Conservation (phyloP, 2,113 vertebrate genomes). For the Tringa solitaria region DNA sequence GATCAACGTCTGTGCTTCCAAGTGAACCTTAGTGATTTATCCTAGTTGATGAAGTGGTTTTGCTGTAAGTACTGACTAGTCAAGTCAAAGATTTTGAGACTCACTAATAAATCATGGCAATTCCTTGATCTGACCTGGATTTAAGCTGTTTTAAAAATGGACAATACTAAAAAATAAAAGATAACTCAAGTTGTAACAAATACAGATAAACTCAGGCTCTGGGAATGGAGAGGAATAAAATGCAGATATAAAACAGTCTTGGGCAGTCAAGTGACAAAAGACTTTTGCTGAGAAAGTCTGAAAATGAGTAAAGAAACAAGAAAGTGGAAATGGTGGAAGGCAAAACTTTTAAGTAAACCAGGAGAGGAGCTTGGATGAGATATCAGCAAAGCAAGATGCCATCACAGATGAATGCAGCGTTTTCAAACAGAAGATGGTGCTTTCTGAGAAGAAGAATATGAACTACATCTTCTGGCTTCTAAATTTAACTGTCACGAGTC, state of each 20-base stretch:
- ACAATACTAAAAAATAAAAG: neutral
- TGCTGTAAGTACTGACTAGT: neutral
- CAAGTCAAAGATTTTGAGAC: neutral
- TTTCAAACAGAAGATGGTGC: slow-evolving; percentile 2
- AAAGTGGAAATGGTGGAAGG: neutral
- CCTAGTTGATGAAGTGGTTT: neutral
- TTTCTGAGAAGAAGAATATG: neutral
- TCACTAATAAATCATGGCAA: neutral
- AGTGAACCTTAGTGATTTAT: neutral
- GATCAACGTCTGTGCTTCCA: accelerated
- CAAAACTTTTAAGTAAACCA: neutral
- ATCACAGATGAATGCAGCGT: neutral
- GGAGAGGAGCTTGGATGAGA: neutral
- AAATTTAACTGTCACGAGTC: slow-evolving; percentile 16
- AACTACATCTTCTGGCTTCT: slow-evolving; percentile 10
- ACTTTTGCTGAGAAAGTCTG: neutral
- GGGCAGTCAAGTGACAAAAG: neutral
- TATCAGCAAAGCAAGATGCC: neutral
- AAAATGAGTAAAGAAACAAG: neutral
- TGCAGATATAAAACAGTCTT: neutral
- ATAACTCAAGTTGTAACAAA: neutral
- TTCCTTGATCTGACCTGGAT: neutral
- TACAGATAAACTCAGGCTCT: neutral
- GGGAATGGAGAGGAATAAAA: neutral
- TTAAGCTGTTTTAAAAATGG: neutral